phyloP scores from a whole-genome alignment of 53 echinoderm and acorn worm genomes.

The Henricia sp. region DNA sequence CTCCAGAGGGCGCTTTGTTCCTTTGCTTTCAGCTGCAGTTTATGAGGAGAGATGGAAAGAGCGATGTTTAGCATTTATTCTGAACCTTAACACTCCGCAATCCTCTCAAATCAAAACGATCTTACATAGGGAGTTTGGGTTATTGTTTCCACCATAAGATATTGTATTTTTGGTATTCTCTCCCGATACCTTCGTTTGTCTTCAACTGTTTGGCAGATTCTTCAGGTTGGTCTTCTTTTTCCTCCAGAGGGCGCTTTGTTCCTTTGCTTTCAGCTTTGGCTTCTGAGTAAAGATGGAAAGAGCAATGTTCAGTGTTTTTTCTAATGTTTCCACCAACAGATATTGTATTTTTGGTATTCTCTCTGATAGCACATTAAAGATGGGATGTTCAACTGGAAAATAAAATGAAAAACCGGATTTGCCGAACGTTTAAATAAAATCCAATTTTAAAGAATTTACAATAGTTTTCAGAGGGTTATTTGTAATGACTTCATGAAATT shows the following conservation, averaged over 20 bases:
- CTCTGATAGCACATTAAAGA: too few relatives aligned
- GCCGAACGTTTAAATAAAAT: neutral
- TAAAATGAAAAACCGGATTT: neutral
- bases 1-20: constrained; percentile 80
- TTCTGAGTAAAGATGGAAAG: neutral
- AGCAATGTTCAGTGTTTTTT: neutral
- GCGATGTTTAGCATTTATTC: neutral
- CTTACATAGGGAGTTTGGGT: too few relatives aligned
- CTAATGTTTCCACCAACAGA: neutral
- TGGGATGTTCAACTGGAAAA: neutral
- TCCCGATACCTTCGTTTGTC: constrained; percentile 37
- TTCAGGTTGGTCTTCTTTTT: constrained; percentile 46
- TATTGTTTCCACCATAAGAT: too few relatives aligned
- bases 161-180: neutral
- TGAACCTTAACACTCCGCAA: too few relatives aligned
- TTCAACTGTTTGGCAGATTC: constrained; percentile 79
- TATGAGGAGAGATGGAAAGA: neutral
- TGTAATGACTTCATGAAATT: too few relatives aligned
- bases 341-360: neutral
- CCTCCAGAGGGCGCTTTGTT: constrained; percentile 80
- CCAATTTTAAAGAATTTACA: too few relatives aligned
- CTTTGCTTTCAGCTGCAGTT: constrained; percentile 23
- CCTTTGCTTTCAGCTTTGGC: constrained; percentile 32
- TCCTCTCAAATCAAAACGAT: too few relatives aligned
- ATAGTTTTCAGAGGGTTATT: too few relatives aligned